Evolutionary conservation across 2,113 vertebrate species (phyloP).

Genomic region (Neodon shergylaensis): DNA sequence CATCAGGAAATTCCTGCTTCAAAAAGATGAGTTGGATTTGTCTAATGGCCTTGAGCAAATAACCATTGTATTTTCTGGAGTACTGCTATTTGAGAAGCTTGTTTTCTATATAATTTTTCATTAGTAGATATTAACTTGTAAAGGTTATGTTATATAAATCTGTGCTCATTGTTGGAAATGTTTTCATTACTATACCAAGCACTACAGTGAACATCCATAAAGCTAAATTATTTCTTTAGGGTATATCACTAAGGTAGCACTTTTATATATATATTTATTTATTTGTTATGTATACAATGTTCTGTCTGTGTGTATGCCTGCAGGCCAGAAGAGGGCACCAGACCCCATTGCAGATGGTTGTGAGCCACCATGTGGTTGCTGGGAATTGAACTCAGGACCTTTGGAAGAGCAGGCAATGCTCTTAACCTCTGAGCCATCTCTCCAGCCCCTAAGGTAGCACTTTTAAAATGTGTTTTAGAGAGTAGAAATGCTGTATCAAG

Average conservation of each 20-base stretch:
- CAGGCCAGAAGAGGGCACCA: too few species aligned
- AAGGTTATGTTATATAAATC: slow-evolving; percentile 19
- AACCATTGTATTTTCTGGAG: neutral
- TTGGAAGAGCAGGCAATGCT: too few species aligned
- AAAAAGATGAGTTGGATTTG: neutral
- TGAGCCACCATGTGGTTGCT: too few species aligned
- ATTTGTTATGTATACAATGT: too few species aligned
- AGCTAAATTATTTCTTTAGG: slow-evolving; percentile 21
- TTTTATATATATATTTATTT: neutral
- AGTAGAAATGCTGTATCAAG: slow-evolving; percentile 19
- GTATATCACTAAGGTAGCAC: slow-evolving; percentile 22
- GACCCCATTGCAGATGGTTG: too few species aligned
- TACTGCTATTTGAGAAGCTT: neutral
- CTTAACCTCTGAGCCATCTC: too few species aligned
- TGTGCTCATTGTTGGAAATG: neutral
- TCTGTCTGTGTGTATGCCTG: too few species aligned
- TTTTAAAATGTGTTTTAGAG: neutral
- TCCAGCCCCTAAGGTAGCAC: neutral
- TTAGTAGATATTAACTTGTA: neutral
- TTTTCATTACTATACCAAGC: slow-evolving; percentile 24
- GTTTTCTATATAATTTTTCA: neutral
- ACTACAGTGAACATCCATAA: slow-evolving; percentile 18
- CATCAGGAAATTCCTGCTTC: neutral
- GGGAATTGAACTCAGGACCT: too few species aligned
- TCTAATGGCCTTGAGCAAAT: slow-evolving; percentile 18